Evolutionary conservation across 1,140 invertebrate genomes (phyloP), one percentile per base, ranked within the genome.

Genomic region (Condylostylus longicornis): DNA sequence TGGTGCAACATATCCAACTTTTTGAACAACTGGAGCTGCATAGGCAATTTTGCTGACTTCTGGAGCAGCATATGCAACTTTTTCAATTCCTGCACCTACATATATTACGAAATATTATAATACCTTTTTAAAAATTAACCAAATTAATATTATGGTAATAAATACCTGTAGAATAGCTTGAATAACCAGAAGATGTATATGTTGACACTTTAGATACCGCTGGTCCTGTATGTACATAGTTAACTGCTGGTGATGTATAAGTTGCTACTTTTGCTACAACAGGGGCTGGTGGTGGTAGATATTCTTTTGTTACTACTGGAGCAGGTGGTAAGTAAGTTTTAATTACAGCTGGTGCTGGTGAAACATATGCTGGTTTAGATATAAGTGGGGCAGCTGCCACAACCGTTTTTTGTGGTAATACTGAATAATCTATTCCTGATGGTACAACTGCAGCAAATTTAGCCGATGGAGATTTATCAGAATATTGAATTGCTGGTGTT

Each of bases 391-490:
- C 46, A 10, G 55, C 50, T 19, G 23, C 23, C 7, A 13, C 8
- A 18, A 17, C 5, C 4, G 15, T 13, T 5, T 12, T 7, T 33
- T 17, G 13, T 7, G 32, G 5, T 53, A 14, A 36, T 49, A 56
- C 39, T 52, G 55, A 4, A 55, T 35, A 43, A 45, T 53, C 53
- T 12, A 56, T 50, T 12, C 51, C 51, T 1, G 55, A 54, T 3
- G 55, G 56, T 32, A 50, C 50, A 18, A 58, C 47, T 0, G 48
- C 48, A 0, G 56, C 54, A 37, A 43, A 58, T 43, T 58, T 54
- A 27, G 53, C 48, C 10, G 54, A 50, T 17, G 54, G 56, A 0
- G 55, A 58, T 41, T 54, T 53, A 7, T 58, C 55, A 7, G 56
- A 51, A 41, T 59, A 59, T 19, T 0, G 53, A 45, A 33, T 46